These are phyloP conservation scores for Drosophila limbata DNA, from an alignment of 2,888 invertebrate genomes.

Conservation along the genomic window DNA sequence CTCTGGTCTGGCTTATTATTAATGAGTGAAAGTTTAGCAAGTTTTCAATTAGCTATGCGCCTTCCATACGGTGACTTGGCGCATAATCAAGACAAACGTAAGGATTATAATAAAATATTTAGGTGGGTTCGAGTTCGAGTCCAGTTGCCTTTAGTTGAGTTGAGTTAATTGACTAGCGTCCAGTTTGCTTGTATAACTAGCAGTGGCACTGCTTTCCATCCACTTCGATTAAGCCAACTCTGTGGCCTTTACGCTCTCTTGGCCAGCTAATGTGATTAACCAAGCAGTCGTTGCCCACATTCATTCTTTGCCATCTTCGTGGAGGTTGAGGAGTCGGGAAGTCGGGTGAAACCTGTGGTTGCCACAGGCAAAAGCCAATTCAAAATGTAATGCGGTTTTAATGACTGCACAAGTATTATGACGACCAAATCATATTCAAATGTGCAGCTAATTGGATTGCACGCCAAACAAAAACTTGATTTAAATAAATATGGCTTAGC, in stretches of 20 bases:
- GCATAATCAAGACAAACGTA: slow-evolving; percentile 71
- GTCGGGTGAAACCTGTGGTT: neutral
- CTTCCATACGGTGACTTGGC: slow-evolving; percentile 37
- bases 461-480: neutral
- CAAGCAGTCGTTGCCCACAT: slow-evolving; percentile 10
- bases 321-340: neutral
- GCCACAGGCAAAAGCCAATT: slow-evolving; percentile 8
- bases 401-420: slow-evolving; percentile 29
- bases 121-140: slow-evolving; percentile 27
- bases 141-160: slow-evolving; percentile 2
- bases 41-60: slow-evolving; percentile 76
- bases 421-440: slow-evolving; percentile 11
- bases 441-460: slow-evolving; percentile 32
- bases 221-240: slow-evolving; percentile 18
- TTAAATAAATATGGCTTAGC: slow-evolving; percentile 3
- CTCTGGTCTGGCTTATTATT: slow-evolving; percentile 66
- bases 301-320: slow-evolving; percentile 3
- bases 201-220: slow-evolving; percentile 12
- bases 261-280: slow-evolving; percentile 54
- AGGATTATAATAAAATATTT: slow-evolving; percentile 69
- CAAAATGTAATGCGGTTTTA: slow-evolving; percentile 46
- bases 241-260: slow-evolving; percentile 10
- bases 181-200: slow-evolving; percentile 58
- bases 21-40: slow-evolving; percentile 74
- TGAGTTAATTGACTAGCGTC: slow-evolving; percentile 66